A percentile compares a stretch with the other conserved stretches of the same genome.
Conservation (phyloP, 2,797 vertebrate species). For the Sphaeramia orbicularis region DNA sequence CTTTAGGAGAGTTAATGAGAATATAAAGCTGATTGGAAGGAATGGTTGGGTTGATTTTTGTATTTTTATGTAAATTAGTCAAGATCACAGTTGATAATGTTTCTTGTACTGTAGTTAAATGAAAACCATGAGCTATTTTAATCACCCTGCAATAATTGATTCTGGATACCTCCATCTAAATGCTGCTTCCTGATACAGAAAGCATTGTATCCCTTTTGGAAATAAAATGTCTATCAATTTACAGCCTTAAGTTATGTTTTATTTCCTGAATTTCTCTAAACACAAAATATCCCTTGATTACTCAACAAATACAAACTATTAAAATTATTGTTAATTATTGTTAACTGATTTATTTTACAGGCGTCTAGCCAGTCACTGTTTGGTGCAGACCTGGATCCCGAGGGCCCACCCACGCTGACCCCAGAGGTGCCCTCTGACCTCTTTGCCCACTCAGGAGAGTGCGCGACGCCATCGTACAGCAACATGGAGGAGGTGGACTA, state of each 20-base stretch:
- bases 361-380: conserved; percentile 91
- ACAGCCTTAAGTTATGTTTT: conserved; percentile 5
- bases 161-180: conserved; percentile 46
- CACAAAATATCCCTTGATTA: not conserved
- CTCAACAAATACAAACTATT: not conserved
- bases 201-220: conserved; percentile 48
- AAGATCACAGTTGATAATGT: conserved; percentile 7
- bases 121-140: conserved; percentile 8
- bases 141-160: conserved; percentile 65
- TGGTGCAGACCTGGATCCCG: conserved; percentile 89
- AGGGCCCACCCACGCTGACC: conserved; percentile 89
- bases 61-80: conserved; percentile 24
- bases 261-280: conserved; percentile 1
- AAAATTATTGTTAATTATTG: conserved; percentile 30
- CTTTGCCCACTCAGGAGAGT: conserved; percentile 88
- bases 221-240: conserved; percentile 73
- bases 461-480: conserved; percentile 92
- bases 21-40: conserved; percentile 2
- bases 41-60: conserved; percentile 18
- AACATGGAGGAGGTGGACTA: conserved; percentile 99
- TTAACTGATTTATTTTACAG: conserved; percentile 89
- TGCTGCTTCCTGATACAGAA: conserved; percentile 56
- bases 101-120: conserved; percentile 45
- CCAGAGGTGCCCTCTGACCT: conserved; percentile 88
- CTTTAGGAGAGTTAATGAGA: not conserved